Conservation (phyloP, 2,113 vertebrate species). For the Aythya baeri region DNA sequence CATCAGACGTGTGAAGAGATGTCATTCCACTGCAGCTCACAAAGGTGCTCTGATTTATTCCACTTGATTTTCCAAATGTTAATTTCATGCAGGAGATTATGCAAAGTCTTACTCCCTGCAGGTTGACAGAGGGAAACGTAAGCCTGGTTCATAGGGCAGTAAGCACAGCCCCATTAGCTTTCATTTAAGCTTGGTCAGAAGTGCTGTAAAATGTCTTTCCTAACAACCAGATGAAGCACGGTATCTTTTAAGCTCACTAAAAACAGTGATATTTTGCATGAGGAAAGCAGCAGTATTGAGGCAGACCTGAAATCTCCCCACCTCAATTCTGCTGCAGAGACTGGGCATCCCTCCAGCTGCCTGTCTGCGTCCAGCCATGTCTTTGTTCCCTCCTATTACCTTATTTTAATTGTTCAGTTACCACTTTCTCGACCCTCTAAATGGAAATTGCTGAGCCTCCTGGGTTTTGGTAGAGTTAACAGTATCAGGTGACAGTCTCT, state of each 20-base stretch:
- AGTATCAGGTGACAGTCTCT: slow-evolving; percentile 17
- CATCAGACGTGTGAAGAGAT: background rate
- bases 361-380: background rate
- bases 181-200: background rate
- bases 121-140: background rate
- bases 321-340: background rate
- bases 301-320: slow-evolving; percentile 19
- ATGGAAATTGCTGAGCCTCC: background rate
- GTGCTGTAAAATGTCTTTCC: background rate
- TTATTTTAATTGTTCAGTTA: background rate
- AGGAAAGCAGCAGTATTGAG: slow-evolving; percentile 5
- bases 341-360: slow-evolving; percentile 22
- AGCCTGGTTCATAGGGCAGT: background rate
- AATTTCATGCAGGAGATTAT: background rate
- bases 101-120: background rate
- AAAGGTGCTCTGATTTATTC: background rate
- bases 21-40: background rate
- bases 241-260: background rate
- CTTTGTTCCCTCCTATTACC: background rate
- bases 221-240: background rate
- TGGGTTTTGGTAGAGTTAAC: background rate
- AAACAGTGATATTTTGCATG: slow-evolving; percentile 17
- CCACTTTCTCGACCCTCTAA: background rate
- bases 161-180: background rate
- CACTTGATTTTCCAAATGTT: background rate